Base-by-base conservation (phyloP, 2,888 invertebrate genomes). In the Tholera decimalis region DNA sequence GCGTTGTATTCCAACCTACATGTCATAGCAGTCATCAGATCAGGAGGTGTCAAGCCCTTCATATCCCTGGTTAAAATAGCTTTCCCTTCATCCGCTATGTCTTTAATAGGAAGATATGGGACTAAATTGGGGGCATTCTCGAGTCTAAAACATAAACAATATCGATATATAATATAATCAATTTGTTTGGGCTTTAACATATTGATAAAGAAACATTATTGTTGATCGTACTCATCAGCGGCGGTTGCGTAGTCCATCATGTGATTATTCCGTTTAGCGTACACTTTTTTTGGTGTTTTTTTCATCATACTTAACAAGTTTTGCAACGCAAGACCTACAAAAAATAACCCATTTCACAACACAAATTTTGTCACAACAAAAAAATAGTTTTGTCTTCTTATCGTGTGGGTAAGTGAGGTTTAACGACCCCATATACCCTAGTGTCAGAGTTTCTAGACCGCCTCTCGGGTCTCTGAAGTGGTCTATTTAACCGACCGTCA, bases 41-140 rank as follows among this genome's bases (percentile, higher is more conserved):
- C 82, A 8, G 85, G 18, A 2, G 92, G 89, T 1, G 89, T 89
- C 5, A 64, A 22, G 3, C 53, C 47, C 56, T 87, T 82, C 79
- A 92, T 85, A 30, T 91, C 90, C 39, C 60, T 73, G 0, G 72
- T 69, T 28, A 93, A 77, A 37, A 88, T 88, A 1, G 39, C 64
- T 69, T 88, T 90, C 1, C 82, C 86, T 78, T 93, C 93, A 46
- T 90, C 88, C 13, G 90, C 84, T 6, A 93, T 88, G 66, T 93
- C 93, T 79, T 91, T 93, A 0, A 93, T 72, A 0, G 92, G 91
- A 28, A 88, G 73, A 71, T 82, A 92, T 4, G 93, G 89, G 0
- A 87, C 70, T 11, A 93, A 35, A 0, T 68, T 28, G 0, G 92
- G 92, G 1, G 93, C 83, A 11, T 82, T 80, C 80, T 91, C 88